Base-by-base conservation (phyloP, 2,797 vertebrate species). In the Manis javanica region DNA sequence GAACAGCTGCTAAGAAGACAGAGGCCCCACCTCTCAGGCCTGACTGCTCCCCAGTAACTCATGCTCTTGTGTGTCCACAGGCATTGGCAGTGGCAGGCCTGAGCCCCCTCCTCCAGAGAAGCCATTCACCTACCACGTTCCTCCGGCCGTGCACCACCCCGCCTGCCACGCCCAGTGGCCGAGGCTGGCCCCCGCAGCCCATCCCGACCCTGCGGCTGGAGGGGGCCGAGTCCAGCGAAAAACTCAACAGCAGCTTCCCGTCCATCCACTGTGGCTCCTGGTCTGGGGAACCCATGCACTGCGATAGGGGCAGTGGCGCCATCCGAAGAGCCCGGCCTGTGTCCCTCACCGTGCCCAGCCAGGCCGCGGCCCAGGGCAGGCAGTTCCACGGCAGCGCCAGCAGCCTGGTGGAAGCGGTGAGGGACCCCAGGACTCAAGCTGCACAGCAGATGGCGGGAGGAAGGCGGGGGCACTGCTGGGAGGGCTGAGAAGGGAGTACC, bases 391-490 rank as follows among this genome's bases (percentile, higher is more conserved):
- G 99, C 98, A 99, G 99, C 1, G 99, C 99, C 66, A 98, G 99
- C 98, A 99, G 99, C 97, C 99, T 99, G 97, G 99, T 99, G 14
- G 99, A 99, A 98, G 99, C 99, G 98, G 99, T 99, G 98, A 99
- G 99, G 95, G 26, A 55, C 39, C 13, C 6, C 1, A 46, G 10
- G 46, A 46, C 46, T 46, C 46, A 11, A 12, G n/a, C 14, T 2
- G 4, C 29, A 0, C 26, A 0, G 61, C 23, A 12, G 0, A 0
- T 0, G 0, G 18, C 42, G 81, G 37, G 29, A 63, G 74, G 82
- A 34, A 51, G 21, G 13, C 10, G 8, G 57, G 53, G 24, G 2
- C 68, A 77, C 37, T 7, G 42, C 5, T 0, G 0, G 6, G 69
- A 55, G 31, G 21, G 18, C 9, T 2, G 37, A 59, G 72, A 66